Evolutionary conservation across 2,888 invertebrate genomes (phyloP), one percentile per base, ranked within the genome.

Genomic region (Thecocarcelia acutangulata): DNA sequence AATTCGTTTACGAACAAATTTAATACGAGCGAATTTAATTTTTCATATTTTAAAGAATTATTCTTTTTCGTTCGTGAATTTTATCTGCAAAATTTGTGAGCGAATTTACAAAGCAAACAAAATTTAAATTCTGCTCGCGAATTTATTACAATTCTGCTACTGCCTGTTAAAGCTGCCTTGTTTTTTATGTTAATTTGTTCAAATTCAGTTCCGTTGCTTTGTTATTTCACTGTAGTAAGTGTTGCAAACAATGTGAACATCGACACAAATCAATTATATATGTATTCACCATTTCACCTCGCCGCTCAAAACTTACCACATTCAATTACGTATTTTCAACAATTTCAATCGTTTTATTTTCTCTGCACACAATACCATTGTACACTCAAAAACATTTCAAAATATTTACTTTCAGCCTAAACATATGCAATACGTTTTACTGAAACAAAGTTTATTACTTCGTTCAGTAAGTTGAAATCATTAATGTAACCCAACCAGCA

Each of bases 151-250:
- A n/a, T n/a, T n/a, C n/a, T n/a, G n/a, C n/a, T n/a, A n/a, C n/a
- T n/a, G n/a, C n/a, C n/a, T n/a, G n/a, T n/a, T n/a, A n/a, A n/a
- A n/a, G 28, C 6, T 33, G 33, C 8, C 8, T 33, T 33, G 4
- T 33, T 33, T 33, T 33, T 5, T 33, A 8, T 1, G 5, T 33
- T 9, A 9, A 6, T 50, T 58, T 48, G 3, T 48, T 17, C 40
- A 5, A 33, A 52, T 52, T 54, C 13, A 28, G 19, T 68, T 68
- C n/a, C 42, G 17, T 19, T 58, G 58, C 40, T 66, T 74, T 58
- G 5, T 76, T 61, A 12, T 21, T 79, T 77, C 69, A 46, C 4
- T 33, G 72, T 76, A 77, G 74, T 74, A 84, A 84, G 58, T 73
- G 68, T 76, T 75, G 69, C 56, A 42, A 52, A 58, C 80, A 64